These are phyloP conservation scores for Frankliniella fusca DNA, from an alignment of 2,888 invertebrate genomes.

Conservation along the genomic window DNA sequence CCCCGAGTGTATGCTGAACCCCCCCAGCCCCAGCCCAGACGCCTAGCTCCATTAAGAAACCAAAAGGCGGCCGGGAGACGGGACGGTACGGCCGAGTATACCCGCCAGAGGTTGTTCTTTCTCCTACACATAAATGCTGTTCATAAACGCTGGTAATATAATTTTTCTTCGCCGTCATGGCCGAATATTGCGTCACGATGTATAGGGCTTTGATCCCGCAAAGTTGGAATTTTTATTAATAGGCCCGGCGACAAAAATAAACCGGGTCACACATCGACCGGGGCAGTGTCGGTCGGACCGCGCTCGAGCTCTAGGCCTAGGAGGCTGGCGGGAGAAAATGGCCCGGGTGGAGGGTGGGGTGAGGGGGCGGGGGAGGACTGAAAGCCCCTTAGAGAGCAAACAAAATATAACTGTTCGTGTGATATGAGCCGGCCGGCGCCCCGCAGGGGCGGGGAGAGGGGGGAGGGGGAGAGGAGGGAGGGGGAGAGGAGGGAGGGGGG, in stretches of 20 bases:
- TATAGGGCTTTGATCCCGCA: too few species aligned
- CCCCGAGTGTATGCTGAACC: neutral
- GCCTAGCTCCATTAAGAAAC: too few species aligned
- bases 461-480: neutral
- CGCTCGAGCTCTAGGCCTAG: neutral
- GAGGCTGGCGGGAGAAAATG: neutral
- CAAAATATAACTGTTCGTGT: constrained; percentile 23
- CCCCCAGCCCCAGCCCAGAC: neutral
- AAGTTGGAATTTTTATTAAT: too few species aligned
- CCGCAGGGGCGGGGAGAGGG: neutral
- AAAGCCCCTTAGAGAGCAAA: constrained; percentile 24
- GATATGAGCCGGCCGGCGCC: constrained; percentile 18
- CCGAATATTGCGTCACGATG: too few species aligned
- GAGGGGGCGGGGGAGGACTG: neutral
- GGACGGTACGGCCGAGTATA: neutral
- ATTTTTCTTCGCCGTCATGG: too few species aligned
- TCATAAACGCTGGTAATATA: too few species aligned
- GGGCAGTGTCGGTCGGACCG: neutral
- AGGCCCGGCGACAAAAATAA: too few species aligned
- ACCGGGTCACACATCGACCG: neutral
- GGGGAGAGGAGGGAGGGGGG: neutral
- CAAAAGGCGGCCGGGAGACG: neutral
- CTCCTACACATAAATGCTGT: too few species aligned
- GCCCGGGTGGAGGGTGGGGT: too few species aligned
- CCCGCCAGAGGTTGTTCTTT: too few species aligned